A percentile compares a stretch with the other conserved stretches of the same genome.
These are phyloP conservation scores for Bujurquina vittata DNA, from an alignment of 2,113 vertebrate species.

Conservation along the genomic window DNA sequence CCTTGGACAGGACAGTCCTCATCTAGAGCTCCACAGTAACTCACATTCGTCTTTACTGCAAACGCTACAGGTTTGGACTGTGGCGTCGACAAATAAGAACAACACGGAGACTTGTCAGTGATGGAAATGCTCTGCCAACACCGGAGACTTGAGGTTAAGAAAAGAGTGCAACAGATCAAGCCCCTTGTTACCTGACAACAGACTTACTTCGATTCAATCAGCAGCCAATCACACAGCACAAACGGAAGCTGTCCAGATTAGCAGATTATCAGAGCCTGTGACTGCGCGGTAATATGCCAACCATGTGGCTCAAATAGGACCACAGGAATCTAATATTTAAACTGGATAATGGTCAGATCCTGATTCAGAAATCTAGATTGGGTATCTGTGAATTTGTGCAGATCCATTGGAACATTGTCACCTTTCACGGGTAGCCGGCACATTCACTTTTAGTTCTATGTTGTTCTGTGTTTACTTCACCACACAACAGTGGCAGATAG, in stretches of 20 bases:
- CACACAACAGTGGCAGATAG: not conserved
- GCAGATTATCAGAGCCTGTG: not conserved
- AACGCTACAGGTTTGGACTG: conserved; percentile 96
- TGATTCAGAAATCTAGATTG: not conserved
- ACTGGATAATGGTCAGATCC: not conserved
- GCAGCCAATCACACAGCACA: not conserved
- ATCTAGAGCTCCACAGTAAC: conserved; percentile 93
- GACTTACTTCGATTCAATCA: not conserved
- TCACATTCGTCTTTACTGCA: conserved; percentile 95
- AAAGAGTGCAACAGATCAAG: not conserved
- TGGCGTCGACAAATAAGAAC: not conserved
- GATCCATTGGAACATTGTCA: no score
- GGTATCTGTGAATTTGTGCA: not conserved
- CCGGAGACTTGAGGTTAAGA: not conserved
- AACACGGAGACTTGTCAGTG: not conserved
- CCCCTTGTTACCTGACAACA: not conserved
- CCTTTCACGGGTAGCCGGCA: no score
- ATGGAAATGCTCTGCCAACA: not conserved
- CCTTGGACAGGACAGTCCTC: conserved; percentile 96
- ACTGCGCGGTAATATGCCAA: not conserved
- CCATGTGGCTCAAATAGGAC: not conserved
- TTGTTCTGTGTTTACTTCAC: not conserved
- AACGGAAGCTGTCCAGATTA: not conserved
- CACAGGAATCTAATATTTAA: not conserved
- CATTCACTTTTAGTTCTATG: not conserved